A percentile compares a stretch with the other conserved stretches of the same genome.
phyloP scores from a whole-genome alignment of 1,140 invertebrate species.

The Drusus annulatus region DNA sequence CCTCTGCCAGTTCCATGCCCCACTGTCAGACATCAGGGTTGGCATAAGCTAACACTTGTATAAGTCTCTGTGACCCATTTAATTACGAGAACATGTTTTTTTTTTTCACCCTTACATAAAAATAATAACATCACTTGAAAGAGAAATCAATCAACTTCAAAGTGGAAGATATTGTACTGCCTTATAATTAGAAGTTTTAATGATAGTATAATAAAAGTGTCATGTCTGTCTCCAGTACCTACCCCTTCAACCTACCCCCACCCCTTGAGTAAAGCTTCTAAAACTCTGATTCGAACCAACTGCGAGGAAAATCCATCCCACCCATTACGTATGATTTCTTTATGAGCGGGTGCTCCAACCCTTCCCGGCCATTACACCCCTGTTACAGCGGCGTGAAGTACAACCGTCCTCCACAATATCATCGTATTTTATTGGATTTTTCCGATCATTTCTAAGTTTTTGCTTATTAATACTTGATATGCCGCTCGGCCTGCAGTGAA shows the following conservation, averaged over 20 bases:
- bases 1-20: too few species aligned
- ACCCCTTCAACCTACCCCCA: too few species aligned
- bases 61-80: too few species aligned
- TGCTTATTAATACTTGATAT: too few species aligned
- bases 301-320: slow-evolving; percentile 1
- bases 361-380: slow-evolving; percentile 34
- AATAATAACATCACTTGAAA: too few species aligned
- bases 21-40: too few species aligned
- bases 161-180: not conserved
- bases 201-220: not conserved
- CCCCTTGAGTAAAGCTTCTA: not conserved
- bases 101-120: too few species aligned
- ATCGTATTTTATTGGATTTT: slow-evolving; percentile 27
- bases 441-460: slow-evolving; percentile 4
- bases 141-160: too few species aligned
- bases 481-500: not conserved
- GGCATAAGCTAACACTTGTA: too few species aligned
- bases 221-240: not conserved
- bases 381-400: slow-evolving; percentile 15
- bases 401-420: not conserved
- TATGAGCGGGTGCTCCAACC: not conserved
- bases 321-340: not conserved
- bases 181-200: slow-evolving; percentile 22
- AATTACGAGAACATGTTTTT: too few species aligned
- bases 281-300: slow-evolving; percentile 1